phyloP scores from a whole-genome alignment of 2,797 vertebrate genomes.

The Betta splendens region DNA sequence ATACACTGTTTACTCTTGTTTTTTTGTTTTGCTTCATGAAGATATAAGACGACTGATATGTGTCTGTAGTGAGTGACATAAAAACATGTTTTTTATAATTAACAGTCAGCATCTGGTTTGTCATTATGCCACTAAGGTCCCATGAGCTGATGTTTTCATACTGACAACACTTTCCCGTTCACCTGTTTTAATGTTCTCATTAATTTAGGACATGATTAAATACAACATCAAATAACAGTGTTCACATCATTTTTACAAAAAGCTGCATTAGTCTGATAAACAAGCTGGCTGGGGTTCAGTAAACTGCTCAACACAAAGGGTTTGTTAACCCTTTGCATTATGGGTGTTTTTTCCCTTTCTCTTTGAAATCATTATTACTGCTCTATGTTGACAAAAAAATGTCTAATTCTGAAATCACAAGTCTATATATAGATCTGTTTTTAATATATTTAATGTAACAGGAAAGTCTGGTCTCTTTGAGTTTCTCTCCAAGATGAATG shows the following conservation, averaged over 20 bases:
- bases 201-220: background rate
- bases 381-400: background rate
- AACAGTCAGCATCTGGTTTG: background rate
- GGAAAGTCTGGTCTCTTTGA: background rate
- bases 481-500: background rate
- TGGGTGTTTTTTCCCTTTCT: too few species aligned
- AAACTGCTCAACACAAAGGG: background rate
- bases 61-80: too few species aligned
- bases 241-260: background rate
- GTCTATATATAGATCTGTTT: background rate
- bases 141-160: too few species aligned
- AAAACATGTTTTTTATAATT: background rate
- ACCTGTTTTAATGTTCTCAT: background rate
- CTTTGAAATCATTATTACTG: too few species aligned
- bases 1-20: background rate
- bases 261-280: conserved; percentile 51
- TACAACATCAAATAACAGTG: background rate
- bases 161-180: background rate
- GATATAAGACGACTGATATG: too few species aligned
- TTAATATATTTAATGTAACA: background rate
- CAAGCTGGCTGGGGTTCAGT: conserved; percentile 37
- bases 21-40: too few species aligned
- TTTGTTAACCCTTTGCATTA: background rate
- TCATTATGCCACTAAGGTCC: background rate
- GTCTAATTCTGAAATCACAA: background rate